Conservation (phyloP, 2,888 invertebrate species). For the Selenia dentaria region DNA sequence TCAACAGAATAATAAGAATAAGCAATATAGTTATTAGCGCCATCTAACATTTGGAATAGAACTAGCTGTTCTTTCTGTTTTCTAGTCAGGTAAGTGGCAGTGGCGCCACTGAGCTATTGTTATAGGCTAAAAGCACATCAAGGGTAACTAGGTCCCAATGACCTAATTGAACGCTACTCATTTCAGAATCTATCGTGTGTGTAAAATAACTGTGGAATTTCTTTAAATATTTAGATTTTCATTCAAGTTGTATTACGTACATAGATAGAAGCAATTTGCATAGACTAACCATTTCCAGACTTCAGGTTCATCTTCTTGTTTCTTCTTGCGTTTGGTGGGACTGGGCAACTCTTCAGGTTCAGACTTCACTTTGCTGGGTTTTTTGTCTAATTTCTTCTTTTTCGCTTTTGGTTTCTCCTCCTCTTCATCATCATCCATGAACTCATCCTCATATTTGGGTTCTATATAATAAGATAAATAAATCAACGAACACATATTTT, state of each 20-base stretch:
- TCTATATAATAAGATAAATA: conserved; percentile 49
- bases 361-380: conserved; percentile 58
- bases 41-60: too few species aligned
- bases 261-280: neutral
- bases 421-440: conserved; percentile 76
- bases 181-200: too few species aligned
- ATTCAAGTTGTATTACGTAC: too few species aligned
- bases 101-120: conserved; percentile 4
- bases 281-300: conserved; percentile 95
- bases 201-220: too few species aligned
- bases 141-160: too few species aligned
- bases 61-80: too few species aligned
- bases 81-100: too few species aligned
- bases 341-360: conserved; percentile 64
- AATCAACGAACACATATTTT: too few species aligned
- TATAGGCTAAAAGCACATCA: too few species aligned
- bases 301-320: conserved; percentile 92
- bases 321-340: conserved; percentile 89
- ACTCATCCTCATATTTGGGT: conserved; percentile 83
- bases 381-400: conserved; percentile 70
- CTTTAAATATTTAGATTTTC: too few species aligned
- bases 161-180: too few species aligned
- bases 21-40: too few species aligned
- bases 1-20: conserved; percentile 8
- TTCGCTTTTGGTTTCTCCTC: conserved; percentile 85